Evolutionary conservation across 2,797 vertebrate genomes (phyloP), one percentile per base, ranked within the genome.

Genomic region (Eulemur albifrons): DNA sequence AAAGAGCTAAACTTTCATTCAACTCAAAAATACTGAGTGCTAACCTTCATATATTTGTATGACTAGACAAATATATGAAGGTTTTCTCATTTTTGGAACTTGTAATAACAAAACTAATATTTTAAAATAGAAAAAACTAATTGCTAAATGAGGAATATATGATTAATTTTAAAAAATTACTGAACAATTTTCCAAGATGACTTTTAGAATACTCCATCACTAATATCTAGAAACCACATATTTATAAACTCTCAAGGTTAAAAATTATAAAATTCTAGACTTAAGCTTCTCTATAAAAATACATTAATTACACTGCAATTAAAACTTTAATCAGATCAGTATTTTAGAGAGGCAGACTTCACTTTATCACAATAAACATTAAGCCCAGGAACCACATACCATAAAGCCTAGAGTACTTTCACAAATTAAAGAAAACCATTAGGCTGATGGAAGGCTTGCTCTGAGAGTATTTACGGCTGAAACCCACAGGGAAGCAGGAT

Each of bases 401-500:
- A 87, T n/a, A 88, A 85, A 88, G 73, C 30, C 93, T 84, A 38
- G 27, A 69, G 54, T 75, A 87, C 88, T 79, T 23, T 94, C 50
- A 98, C 95, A 97, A 97, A 98, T 98, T 88, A 95, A 94, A 97
- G 84, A 95, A 97, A 96, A 94, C 83, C 96, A 96, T 98, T 97
- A 96, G 86, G 86, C 91, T 97, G 96, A 95, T 92, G 90, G 57
- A 82, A 69, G 70, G 80, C 80, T 97, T 96, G 61, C 65, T 98
- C 76, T 96, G 90, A 73, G 59, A 96, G 89, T 75, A 93, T 76
- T 96, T 89, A 88, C 91, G 85, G 96, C 97, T 93, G 38, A 0
- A 4, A 69, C 75, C 88, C 84, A 85, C 40, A 93, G 85, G 67
- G 85, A 97, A 90, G 30, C 94, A 94, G 88, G 61, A 73, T 69